These are phyloP conservation scores for Vidua chalybeata DNA, from an alignment of 2,113 vertebrate genomes.

Conservation along the genomic window DNA sequence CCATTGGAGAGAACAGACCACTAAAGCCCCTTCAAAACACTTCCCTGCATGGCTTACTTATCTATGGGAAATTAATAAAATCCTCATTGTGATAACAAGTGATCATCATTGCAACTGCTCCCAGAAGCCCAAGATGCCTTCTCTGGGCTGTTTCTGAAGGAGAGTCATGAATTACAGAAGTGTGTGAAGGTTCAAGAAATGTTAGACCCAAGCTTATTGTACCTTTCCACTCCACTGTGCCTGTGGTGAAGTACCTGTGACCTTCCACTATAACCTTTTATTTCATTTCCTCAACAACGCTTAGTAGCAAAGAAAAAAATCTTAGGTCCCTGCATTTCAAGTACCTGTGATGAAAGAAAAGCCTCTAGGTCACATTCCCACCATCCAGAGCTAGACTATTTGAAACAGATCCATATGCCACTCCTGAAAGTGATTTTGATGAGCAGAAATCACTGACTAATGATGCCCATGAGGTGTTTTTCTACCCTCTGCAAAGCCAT, in stretches of 20 bases:
- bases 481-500: neutral
- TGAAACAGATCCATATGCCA: slow-evolving; percentile 24
- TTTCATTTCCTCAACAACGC: neutral
- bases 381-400: slow-evolving; percentile 6
- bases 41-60: neutral
- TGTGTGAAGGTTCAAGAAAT: neutral
- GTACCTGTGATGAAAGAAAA: slow-evolving; percentile 2
- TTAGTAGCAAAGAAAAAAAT: slow-evolving; percentile 1
- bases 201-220: neutral
- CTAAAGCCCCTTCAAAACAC: neutral
- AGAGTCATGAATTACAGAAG: neutral
- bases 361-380: slow-evolving; percentile 21
- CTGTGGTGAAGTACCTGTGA: neutral
- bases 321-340: neutral
- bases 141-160: neutral
- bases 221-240: neutral
- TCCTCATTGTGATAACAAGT: neutral
- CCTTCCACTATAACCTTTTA: neutral
- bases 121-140: neutral
- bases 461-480: slow-evolving; percentile 31
- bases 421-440: slow-evolving; percentile 19
- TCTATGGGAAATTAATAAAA: neutral
- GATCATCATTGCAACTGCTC: neutral
- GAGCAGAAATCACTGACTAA: slow-evolving; percentile 35
- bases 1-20: neutral